Evolutionary conservation across 2,888 invertebrate species (phyloP).

Genomic region (Hesperia comma): DNA sequence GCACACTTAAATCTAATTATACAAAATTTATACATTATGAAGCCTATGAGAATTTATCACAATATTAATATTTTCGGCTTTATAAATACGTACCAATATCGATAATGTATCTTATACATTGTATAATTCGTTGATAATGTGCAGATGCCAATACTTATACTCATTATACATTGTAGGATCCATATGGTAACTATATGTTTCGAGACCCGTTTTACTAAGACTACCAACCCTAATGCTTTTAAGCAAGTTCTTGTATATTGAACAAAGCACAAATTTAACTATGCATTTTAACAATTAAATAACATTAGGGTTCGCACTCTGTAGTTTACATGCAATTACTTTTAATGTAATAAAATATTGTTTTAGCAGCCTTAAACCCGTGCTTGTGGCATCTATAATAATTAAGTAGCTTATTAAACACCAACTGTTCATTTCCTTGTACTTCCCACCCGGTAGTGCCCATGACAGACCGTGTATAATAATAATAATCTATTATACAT

Average conservation of each 20-base stretch:
- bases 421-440: constrained; percentile 57
- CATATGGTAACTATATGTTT: constrained; percentile 79
- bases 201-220: constrained; percentile 73
- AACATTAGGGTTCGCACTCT: constrained; percentile 57
- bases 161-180: constrained; percentile 67
- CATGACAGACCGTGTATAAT: constrained; percentile 59
- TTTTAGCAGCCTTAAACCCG: constrained; percentile 71
- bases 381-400: constrained; percentile 59
- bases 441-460: constrained; percentile 59
- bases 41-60: background rate
- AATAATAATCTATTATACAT: constrained; percentile 40
- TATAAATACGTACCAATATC: background rate
- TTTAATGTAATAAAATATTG: constrained; percentile 48
- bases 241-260: background rate
- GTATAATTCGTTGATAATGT: constrained; percentile 43
- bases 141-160: constrained; percentile 52
- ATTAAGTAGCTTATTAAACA: constrained; percentile 65
- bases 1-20: constrained; percentile 51
- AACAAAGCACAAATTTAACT: background rate
- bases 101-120: constrained; percentile 31
- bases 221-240: constrained; percentile 55
- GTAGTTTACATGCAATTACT: constrained; percentile 47
- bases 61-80: background rate
- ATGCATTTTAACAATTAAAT: background rate
- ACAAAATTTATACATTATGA: constrained; percentile 5